phyloP scores from a whole-genome alignment of 2,113 vertebrate genomes.

The Danionella cerebrum region DNA sequence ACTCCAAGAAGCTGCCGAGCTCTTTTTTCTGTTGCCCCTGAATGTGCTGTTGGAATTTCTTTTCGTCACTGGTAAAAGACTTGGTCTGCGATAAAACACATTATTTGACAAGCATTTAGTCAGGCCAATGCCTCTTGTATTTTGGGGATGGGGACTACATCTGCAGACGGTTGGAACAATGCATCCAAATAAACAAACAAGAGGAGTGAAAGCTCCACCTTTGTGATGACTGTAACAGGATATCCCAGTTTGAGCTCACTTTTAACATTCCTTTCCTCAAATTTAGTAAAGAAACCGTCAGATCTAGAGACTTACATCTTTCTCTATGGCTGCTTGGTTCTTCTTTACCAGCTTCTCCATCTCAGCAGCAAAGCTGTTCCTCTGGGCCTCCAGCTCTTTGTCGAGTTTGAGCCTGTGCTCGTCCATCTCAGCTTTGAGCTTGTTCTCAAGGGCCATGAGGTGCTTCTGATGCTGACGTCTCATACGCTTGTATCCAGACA shows the following conservation, averaged over 20 bases:
- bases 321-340: slow-evolving; percentile 91
- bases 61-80: slow-evolving; percentile 90
- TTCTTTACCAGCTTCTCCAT: slow-evolving; percentile 98
- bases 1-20: slow-evolving; percentile 90
- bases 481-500: slow-evolving; percentile 98
- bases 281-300: background rate
- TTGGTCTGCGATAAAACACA: slow-evolving; percentile 72
- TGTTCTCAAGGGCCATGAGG: slow-evolving; percentile 95
- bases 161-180: too few relatives aligned
- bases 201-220: too few relatives aligned
- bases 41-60: slow-evolving; percentile 98
- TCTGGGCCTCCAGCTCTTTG: slow-evolving; percentile 96
- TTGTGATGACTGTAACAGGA: too few relatives aligned
- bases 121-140: too few relatives aligned
- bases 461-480: slow-evolving; percentile 97
- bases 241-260: background rate
- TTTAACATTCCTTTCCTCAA: background rate
- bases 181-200: too few relatives aligned
- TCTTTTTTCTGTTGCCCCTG: slow-evolving; percentile 98
- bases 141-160: too few relatives aligned
- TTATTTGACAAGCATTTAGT: too few relatives aligned
- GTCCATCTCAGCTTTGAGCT: slow-evolving; percentile 95
- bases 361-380: slow-evolving; percentile 90
- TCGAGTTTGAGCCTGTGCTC: slow-evolving; percentile 94
- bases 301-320: slow-evolving; percentile 73